Percentiles rank a stretch among this genome's conserved stretches.
phyloP scores from a whole-genome alignment of 2,797 vertebrate genomes.

The Rhynchonycteris naso region DNA sequence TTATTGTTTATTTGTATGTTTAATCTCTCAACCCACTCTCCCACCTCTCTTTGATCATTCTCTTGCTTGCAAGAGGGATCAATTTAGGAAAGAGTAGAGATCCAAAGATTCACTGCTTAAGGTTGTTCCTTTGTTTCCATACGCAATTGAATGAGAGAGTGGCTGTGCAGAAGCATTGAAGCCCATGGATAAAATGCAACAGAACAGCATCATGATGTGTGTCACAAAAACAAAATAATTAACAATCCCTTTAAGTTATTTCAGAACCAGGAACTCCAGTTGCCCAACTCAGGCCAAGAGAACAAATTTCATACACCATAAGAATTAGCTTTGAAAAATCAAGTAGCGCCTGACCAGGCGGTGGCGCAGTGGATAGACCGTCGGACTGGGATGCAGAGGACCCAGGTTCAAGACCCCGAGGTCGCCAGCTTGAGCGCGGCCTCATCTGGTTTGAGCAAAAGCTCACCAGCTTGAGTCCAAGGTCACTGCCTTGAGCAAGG shows the following conservation, averaged over 20 bases:
- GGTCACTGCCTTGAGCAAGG: too few species aligned
- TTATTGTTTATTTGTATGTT: not conserved
- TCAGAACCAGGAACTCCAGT: not conserved
- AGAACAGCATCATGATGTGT: not conserved
- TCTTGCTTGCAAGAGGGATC: not conserved
- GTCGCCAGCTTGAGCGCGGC: too few species aligned
- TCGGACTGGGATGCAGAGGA: too few species aligned
- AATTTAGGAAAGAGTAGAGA: not conserved
- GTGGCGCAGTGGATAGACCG: too few species aligned
- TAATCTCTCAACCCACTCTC: not conserved
- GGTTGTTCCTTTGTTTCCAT: not conserved
- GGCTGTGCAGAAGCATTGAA: not conserved
- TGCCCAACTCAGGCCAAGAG: not conserved
- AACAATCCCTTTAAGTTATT: not conserved
- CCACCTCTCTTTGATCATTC: not conserved
- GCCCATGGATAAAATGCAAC: not conserved
- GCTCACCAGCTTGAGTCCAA: too few species aligned
- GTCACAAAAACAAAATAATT: not conserved
- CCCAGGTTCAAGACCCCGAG: too few species aligned
- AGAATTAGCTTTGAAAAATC: not conserved
- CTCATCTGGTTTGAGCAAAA: too few species aligned
- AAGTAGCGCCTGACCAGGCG: too few species aligned
- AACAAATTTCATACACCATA: not conserved
- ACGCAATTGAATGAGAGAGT: not conserved
- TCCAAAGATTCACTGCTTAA: not conserved